Evolutionary conservation across 2,888 invertebrate species (phyloP), one percentile per base, ranked within the genome.

Genomic region (Ecdyonurus torrentis): DNA sequence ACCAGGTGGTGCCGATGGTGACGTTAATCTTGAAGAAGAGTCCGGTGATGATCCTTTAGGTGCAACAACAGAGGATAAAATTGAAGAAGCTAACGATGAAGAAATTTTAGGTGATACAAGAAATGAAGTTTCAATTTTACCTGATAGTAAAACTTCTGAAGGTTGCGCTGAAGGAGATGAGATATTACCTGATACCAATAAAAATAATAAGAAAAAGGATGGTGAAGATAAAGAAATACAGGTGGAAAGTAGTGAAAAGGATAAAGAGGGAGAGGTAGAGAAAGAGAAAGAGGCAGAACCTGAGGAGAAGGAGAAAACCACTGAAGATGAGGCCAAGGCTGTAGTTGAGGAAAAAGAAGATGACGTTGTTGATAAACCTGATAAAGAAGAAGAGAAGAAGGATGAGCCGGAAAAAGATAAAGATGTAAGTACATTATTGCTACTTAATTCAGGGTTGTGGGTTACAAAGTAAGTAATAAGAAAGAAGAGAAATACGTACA

Each of bases 291-390:
- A 64, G 24, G 65, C 64, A 20, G 55, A 64, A 23, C 0, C 59
- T 5, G 52, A 24, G 3, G 71, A 71, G 62, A 70, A 70, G 25
- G 67, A 72, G 22, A 69, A 71, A n/a, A 67, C 74, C 22, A 53
- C 64, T 62, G 62, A 68, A 64, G 66, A 69, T 61, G 67, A 70
- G 50, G 66, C 70, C 50, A 60, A 63, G 67, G 52, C 66, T 67
- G 62, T 69, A 71, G 53, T 71, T 72, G 70, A 15, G 73, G 72
- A 19, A 67, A 71, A 0, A 70, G 73, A 1, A 74, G 75, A 2
- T 63, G 3, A 58, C 66, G 52, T 24, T n/a, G 22, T 2, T 59
- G 59, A 59, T n/a, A 24, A 59, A 23, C 24, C 59, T 2, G 23
- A 2, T 2, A 20, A n/a, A 23, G 59, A 59, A 23, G 24, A 59